These are phyloP conservation scores for Ormyrus rosae DNA, from an alignment of 2,888 invertebrate species.

Conservation along the genomic window DNA sequence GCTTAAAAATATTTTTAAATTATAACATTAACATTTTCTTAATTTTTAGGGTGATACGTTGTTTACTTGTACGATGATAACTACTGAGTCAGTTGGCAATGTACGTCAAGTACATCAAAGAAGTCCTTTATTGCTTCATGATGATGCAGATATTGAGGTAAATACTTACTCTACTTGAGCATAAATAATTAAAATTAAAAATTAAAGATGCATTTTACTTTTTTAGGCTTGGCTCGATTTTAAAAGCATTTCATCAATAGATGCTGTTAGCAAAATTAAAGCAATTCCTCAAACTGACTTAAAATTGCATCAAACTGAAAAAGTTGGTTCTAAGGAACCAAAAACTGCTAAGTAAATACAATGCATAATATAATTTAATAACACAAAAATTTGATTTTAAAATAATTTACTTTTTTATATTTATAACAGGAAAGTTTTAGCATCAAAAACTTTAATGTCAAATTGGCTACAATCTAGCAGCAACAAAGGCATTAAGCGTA, in stretches of 20 bases:
- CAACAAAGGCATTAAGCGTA: slow-evolving; percentile 38
- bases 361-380: not conserved
- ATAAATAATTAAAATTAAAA: not conserved
- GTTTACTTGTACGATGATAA: slow-evolving; percentile 49
- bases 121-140: slow-evolving; percentile 41
- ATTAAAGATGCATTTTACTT: not conserved
- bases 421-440: slow-evolving; percentile 28
- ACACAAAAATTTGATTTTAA: not conserved
- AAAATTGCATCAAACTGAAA: slow-evolving; percentile 38
- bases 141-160: slow-evolving; percentile 43
- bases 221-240: slow-evolving; percentile 52
- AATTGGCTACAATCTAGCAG: slow-evolving; percentile 42
- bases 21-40: not conserved
- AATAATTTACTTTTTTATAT: slow-evolving; percentile 6
- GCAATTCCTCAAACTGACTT: slow-evolving; percentile 17
- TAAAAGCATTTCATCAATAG: slow-evolving; percentile 37
- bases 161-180: too few species aligned
- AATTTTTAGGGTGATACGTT: slow-evolving; percentile 48
- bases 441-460: slow-evolving; percentile 51
- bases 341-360: slow-evolving; percentile 27
- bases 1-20: not conserved
- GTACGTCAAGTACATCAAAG: slow-evolving; percentile 42
- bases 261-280: slow-evolving; percentile 50
- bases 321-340: slow-evolving; percentile 49
- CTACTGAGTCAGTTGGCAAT: slow-evolving; percentile 43